Evolutionary conservation across 2,113 vertebrate species (phyloP), one percentile per base, ranked within the genome.

Genomic region (Lasiurus cinereus): DNA sequence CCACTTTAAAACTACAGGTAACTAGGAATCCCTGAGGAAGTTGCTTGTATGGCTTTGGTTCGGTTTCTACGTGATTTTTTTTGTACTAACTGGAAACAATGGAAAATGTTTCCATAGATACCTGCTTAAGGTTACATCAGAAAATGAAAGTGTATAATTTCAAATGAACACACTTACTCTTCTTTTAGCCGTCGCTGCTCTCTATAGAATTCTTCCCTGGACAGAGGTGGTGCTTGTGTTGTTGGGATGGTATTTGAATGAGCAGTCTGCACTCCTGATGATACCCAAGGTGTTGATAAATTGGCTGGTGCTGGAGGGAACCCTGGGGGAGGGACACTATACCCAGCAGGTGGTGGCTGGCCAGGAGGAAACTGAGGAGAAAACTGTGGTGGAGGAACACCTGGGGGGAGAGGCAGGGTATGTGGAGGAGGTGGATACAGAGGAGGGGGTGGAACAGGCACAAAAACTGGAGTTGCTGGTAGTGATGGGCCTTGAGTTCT

Each of bases 151-250:
- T 50, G 83, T 80, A 97, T 74, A 97, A 95, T 83, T 92, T 89
- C 86, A 95, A 96, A 93, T 87, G 70, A 84, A 83, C 97, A 97
- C 93, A 99, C 99, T 99, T 98, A 99, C 99, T 99, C 99, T 97
- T 99, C 99, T 95, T 99, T 99, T 10, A 98, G 98, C 64, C 99
- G 98, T 84, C 98, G 98, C 13, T 99, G 99, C 52, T 99, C 98
- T 97, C 98, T 98, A 98, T 99, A 99, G 98, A 99, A 99, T 92
- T 99, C 99, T 97, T 99, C 99, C 98, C 99, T 99, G 97, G 99
- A 99, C 80, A 99, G 97, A 91, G 99, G 99, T 83, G 99, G 98
- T 43, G 99, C 98, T 83, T 98, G 98, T 83, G 98, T 98, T 82
- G 98, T 98, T 97, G 99, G 98, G 98, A 99, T 96, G 97, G 98